Percentiles rank a stretch among this genome's conserved stretches.
phyloP scores from a whole-genome alignment of 1,140 invertebrate species.

The Brachionus calyciflorus region DNA sequence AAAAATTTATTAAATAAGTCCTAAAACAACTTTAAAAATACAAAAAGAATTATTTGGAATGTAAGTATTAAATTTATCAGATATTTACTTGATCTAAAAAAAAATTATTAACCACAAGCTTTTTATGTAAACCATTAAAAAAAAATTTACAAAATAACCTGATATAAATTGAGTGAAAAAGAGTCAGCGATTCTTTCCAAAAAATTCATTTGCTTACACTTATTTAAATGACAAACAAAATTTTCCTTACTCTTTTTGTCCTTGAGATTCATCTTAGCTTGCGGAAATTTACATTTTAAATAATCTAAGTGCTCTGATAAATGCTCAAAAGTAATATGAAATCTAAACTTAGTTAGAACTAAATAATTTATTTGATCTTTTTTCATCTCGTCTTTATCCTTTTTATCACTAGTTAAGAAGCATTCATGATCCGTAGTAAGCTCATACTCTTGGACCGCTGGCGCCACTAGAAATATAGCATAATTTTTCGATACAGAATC shows the following conservation, averaged over 20 bases:
- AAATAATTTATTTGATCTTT: not conserved
- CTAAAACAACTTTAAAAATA: too few relatives aligned
- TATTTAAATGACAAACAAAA: not conserved
- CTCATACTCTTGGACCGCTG: not conserved
- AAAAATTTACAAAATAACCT: not conserved
- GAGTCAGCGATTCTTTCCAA: not conserved
- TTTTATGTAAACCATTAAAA: not conserved
- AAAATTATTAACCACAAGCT: not conserved
- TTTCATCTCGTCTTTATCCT: not conserved
- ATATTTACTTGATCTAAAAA: too few relatives aligned
- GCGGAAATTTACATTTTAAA: slow-evolving; percentile 32
- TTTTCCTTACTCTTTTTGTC: not conserved
- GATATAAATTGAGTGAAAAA: slow-evolving; percentile 25
- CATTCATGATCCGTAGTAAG: not conserved
- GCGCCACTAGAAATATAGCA: not conserved
- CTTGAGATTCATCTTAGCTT: not conserved
- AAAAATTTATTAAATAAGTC: too few relatives aligned
- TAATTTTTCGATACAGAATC: not conserved
- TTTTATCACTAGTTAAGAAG: not conserved
- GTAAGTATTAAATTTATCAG: too few relatives aligned
- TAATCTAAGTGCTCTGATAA: slow-evolving; percentile 12
- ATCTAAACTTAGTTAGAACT: slow-evolving; percentile 11
- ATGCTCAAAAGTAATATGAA: slow-evolving; percentile 40
- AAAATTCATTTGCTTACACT: slow-evolving; percentile 4
- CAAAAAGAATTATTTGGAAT: too few relatives aligned